phyloP scores from a whole-genome alignment of 1,140 invertebrate genomes.

The Listronotus oregonensis region DNA sequence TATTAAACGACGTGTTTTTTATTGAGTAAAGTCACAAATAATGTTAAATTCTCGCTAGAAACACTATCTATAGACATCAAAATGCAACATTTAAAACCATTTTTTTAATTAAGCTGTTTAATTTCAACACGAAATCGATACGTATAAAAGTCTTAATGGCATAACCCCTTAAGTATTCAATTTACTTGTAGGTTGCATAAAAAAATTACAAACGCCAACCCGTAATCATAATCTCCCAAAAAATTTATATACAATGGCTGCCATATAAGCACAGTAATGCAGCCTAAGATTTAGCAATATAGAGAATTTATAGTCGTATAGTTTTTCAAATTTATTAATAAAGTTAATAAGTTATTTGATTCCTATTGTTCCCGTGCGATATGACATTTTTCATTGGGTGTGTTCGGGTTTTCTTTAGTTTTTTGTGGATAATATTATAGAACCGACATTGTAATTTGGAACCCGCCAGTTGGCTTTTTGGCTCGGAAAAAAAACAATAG shows the following conservation, averaged over 20 bases:
- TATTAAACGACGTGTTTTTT: no score
- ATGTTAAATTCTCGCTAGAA: no score
- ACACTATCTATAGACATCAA: no score
- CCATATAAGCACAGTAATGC: conserved; percentile 32
- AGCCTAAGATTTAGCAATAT: conserved; percentile 37
- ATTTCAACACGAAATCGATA: not conserved
- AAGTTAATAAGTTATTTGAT: conserved; percentile 39
- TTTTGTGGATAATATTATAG: conserved; percentile 11
- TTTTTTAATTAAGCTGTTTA: no score
- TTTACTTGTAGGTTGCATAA: conserved; percentile 26
- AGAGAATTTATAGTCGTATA: conserved; percentile 35
- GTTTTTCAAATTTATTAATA: conserved; percentile 41
- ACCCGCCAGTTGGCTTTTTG: conserved; percentile 34
- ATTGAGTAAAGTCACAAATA: no score
- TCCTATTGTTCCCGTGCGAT: conserved; percentile 34
- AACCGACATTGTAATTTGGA: conserved; percentile 25
- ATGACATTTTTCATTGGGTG: conserved; percentile 34
- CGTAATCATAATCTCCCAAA: conserved; percentile 29
- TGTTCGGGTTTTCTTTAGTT: conserved; percentile 14
- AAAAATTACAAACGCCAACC: conserved; percentile 27
- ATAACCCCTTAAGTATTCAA: conserved; percentile 26
- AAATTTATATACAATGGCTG: conserved; percentile 29
- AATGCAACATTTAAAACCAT: no score
- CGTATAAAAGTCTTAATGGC: not conserved
- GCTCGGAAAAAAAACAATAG: conserved; percentile 35